Base-by-base conservation (phyloP, 1,140 invertebrate species). In the Xylocopa sonorina region DNA sequence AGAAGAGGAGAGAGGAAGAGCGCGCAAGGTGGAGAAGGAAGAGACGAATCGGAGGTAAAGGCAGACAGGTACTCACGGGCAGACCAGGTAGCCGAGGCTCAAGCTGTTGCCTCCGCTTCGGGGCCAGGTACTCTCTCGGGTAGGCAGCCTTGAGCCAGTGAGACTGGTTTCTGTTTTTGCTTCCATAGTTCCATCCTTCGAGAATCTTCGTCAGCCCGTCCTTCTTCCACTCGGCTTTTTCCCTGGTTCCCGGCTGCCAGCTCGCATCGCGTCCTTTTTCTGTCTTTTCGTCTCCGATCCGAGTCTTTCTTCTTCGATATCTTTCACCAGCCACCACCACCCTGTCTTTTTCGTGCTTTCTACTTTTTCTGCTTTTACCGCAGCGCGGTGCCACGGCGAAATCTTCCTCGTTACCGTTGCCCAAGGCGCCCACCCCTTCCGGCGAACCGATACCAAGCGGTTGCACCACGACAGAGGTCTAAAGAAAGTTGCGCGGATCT, bases 151-250 rank as follows among this genome's bases (percentile, higher is more conserved):
- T 93, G 92, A 93, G 91, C 90, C 91, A 91, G 90, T 91, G 90
- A 92, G 92, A 93, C 92, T 92, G 92, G 92, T 92, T 93, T 93
- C 92, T 93, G 92, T 92, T 92, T 92, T 93, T 93, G 90, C 92
- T 92, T 91, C 91, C 89, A 92, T 91, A 91, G 89, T 90, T 89
- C 87, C 88, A 92, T 92, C 91, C 91, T 92, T 90, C 90, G 88
- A 89, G 90, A 88, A 83, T 89, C 88, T 87, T 89, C 90, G 86
- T 87, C 89, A 88, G 90, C 89, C 83, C 87, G 88, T 92, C 90
- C 89, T 92, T 91, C 87, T 91, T 84, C 85, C 85, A 77, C 82
- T 62, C 46, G 75, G 78, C 83, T 85, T 89, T 86, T 77, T 77
- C 74, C 63, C 82, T 43, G 62, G 57, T 60, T 72, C 67, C 55